Base-by-base conservation (phyloP, 1,140 invertebrate species). In the Bombyx mandarina region DNA sequence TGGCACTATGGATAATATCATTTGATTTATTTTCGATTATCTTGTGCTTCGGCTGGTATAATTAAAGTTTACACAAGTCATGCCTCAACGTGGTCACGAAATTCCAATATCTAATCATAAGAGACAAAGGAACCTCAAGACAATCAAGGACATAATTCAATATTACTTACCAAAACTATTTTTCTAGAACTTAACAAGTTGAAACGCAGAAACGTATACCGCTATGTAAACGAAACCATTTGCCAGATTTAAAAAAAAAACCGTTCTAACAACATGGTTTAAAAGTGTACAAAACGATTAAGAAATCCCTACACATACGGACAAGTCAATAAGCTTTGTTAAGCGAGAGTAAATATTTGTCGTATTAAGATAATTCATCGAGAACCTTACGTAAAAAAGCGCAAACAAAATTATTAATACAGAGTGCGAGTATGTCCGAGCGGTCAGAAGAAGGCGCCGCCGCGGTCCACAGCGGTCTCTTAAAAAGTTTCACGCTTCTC, bases 21-120 rank as follows among this genome's bases (percentile, higher is more conserved):
- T 54, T 67, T 85, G 81, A 85, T 85, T 85, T 85, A 84, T 84
- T 69, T 60, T 59, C 81, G 81, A 87, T 87, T 85, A 82, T 84
- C 62, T 69, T 79, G 73, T 77, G 79, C 68, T 77, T 68, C 67
- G 62, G 63, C 62, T 61, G 73, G 73, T 84, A 82, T 85, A 85
- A 87, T 85, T 87, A 87, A 87, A 84, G 76, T 73, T 71, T 79
- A 35, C 26, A 35, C 26, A 35, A 35, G 26, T 35, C 26, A 35
- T 35, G 26, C 26, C 26, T 35, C 26, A 5, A 35, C 26, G 26
- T 35, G 26, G 26, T 35, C 26, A 35, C 26, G 26, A 35, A 35
- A 35, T 35, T 35, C 26, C 26, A 35, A 35, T 35, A 35, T 5
- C 4, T 3, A 1, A 35, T 35, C 26, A 35, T 1, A 35, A 35